phyloP scores from a whole-genome alignment of 2,113 vertebrate genomes.

The Microcebus jonahi region DNA sequence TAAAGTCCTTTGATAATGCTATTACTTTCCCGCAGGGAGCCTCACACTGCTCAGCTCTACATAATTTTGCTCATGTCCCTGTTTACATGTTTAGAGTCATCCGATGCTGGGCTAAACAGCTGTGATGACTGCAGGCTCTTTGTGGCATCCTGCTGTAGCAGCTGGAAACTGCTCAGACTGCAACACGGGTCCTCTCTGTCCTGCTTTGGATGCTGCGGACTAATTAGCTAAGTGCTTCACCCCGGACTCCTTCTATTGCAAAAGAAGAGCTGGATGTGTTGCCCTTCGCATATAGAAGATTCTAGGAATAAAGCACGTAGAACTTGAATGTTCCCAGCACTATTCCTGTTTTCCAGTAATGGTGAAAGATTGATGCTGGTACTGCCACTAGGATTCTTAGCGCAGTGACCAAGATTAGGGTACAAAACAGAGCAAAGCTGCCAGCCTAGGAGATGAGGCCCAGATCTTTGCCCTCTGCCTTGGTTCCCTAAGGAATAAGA shows the following conservation, averaged over 20 bases:
- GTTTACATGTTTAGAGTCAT: not conserved
- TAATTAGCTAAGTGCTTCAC: not conserved
- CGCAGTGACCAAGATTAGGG: too few species aligned
- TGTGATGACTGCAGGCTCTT: constrained; percentile 7
- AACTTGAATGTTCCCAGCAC: not conserved
- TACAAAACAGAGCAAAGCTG: not conserved
- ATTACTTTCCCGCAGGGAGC: not conserved
- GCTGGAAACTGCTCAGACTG: not conserved
- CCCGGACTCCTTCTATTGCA: not conserved
- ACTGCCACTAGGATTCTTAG: not conserved
- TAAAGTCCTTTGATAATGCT: not conserved
- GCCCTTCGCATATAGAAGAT: not conserved
- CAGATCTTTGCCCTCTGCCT: not conserved
- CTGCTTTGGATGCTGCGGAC: not conserved
- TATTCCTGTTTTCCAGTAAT: not conserved
- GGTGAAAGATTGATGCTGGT: not conserved
- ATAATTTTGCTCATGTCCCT: not conserved
- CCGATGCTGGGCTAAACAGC: not conserved
- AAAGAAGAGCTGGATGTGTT: not conserved
- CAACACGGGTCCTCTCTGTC: not conserved
- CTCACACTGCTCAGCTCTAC: not conserved
- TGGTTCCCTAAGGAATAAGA: not conserved
- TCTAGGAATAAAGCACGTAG: not conserved
- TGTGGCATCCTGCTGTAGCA: not conserved
- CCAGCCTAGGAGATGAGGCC: not conserved